Conservation (phyloP, 2,797 vertebrate genomes). For the Crotalus adamanteus region DNA sequence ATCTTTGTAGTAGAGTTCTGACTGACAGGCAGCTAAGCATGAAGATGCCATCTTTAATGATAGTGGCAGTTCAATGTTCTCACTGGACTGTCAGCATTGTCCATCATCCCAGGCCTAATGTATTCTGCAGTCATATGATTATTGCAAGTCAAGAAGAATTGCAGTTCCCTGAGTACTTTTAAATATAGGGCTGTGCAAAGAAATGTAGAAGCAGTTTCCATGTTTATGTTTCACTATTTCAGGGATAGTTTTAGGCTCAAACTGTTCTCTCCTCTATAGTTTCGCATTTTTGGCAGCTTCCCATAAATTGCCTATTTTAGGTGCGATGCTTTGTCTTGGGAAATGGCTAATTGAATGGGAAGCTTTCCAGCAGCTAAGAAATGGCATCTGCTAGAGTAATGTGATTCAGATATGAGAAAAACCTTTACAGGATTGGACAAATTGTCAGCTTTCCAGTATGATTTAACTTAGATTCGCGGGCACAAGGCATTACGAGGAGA, state of each 20-base stretch:
- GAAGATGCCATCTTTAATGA: background rate
- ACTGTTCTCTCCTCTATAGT: background rate
- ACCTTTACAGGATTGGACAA: background rate
- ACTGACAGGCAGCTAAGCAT: background rate
- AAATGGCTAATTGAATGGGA: conserved; percentile 43
- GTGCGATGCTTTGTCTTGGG: conserved; percentile 33
- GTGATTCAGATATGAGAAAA: conserved; percentile 26
- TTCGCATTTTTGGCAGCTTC: conserved; percentile 3
- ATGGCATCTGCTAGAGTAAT: background rate
- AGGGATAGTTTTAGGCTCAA: background rate
- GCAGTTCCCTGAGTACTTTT: background rate
- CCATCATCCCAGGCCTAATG: background rate
- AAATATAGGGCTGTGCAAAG: background rate
- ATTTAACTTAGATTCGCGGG: background rate
- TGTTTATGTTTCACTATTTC: background rate
- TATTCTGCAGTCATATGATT: background rate
- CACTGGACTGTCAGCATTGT: background rate
- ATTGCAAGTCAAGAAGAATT: background rate
- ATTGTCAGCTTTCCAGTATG: conserved; percentile 18
- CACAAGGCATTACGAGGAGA: too few species aligned
- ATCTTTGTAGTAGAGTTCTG: background rate
- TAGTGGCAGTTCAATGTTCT: background rate
- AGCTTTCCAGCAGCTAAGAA: conserved; percentile 14
- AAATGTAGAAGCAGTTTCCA: background rate
- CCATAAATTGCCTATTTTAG: background rate